Percentiles rank a stretch among this genome's conserved stretches.
Conservation (phyloP, 1,140 invertebrate genomes). For the Aplysia californica region DNA sequence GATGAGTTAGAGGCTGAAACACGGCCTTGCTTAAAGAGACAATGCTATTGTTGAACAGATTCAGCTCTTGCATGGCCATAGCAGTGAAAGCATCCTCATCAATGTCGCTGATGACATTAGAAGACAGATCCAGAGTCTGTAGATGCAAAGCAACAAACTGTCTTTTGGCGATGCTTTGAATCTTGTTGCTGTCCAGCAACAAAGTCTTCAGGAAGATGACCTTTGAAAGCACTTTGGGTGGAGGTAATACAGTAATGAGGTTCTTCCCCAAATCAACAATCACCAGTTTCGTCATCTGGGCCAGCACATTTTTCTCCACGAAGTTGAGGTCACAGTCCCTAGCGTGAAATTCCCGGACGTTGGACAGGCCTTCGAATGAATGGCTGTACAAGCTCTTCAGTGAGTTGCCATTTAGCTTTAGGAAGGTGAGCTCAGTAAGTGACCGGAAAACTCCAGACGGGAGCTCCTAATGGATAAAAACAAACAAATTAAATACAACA, state of each 20-base stretch:
- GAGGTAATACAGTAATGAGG: constrained; percentile 31
- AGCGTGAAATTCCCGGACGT: constrained; percentile 34
- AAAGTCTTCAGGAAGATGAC: constrained; percentile 33
- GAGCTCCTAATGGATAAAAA: constrained; percentile 20
- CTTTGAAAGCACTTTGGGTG: constrained; percentile 24
- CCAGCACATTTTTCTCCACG: constrained; percentile 41
- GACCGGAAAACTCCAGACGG: constrained; percentile 31
- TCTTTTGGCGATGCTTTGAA: constrained; percentile 29
- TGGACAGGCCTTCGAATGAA: constrained; percentile 38
- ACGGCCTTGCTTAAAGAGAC: constrained; percentile 24
- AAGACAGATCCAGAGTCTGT: constrained; percentile 39
- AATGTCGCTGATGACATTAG: constrained; percentile 42
- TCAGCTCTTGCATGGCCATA: constrained; percentile 31
- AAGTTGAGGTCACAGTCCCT: constrained; percentile 38
- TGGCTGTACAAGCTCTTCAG: constrained; percentile 36
- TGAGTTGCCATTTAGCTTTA: constrained; percentile 47
- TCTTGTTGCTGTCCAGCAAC: constrained; percentile 41
- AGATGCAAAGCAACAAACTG: constrained; percentile 45
- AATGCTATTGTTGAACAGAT: constrained; percentile 50
- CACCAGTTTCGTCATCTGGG: constrained; percentile 29
- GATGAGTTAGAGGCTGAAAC: constrained; percentile 33
- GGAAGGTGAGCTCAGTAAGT: constrained; percentile 28
- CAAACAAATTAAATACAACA: not conserved
- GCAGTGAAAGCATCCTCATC: constrained; percentile 34
- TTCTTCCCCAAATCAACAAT: constrained; percentile 47